Evolutionary conservation across 2,888 invertebrate species (phyloP).

Genomic region (Zaprionus bogoriensis): DNA sequence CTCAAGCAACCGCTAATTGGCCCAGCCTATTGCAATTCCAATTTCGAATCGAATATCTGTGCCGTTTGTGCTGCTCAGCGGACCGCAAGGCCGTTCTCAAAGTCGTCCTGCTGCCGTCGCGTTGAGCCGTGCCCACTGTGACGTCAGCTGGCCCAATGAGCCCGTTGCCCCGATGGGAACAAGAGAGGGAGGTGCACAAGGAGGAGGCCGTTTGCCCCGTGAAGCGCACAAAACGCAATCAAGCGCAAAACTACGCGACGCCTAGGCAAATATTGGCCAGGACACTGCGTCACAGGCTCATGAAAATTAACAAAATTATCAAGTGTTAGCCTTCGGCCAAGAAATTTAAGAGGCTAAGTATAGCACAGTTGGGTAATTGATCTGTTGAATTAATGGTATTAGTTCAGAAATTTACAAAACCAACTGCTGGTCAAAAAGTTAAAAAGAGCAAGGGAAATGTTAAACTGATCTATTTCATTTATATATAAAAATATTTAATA

Average conservation of each 20-base stretch:
- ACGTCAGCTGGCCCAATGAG: slow-evolving; percentile 50
- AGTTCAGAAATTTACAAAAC: background rate
- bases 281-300: slow-evolving; percentile 38
- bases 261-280: slow-evolving; percentile 48
- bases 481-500: too few species aligned
- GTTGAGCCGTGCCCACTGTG: slow-evolving; percentile 47
- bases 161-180: too few species aligned
- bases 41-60: slow-evolving; percentile 22
- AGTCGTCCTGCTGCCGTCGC: slow-evolving; percentile 23
- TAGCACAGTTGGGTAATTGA: background rate
- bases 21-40: slow-evolving; percentile 21
- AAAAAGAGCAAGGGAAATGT: background rate
- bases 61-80: slow-evolving; percentile 11
- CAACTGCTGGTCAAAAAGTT: background rate
- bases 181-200: too few species aligned
- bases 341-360: background rate
- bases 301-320: slow-evolving; percentile 48
- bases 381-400: background rate
- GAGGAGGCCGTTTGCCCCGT: slow-evolving; percentile 15
- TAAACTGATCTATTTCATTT: background rate
- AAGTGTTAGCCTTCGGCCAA: background rate
- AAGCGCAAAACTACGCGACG: slow-evolving; percentile 51
- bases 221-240: slow-evolving; percentile 50
- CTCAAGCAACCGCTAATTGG: slow-evolving; percentile 63
- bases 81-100: slow-evolving; percentile 7